Base-by-base conservation (phyloP, 2,113 vertebrate genomes). In the Tinamus guttatus region DNA sequence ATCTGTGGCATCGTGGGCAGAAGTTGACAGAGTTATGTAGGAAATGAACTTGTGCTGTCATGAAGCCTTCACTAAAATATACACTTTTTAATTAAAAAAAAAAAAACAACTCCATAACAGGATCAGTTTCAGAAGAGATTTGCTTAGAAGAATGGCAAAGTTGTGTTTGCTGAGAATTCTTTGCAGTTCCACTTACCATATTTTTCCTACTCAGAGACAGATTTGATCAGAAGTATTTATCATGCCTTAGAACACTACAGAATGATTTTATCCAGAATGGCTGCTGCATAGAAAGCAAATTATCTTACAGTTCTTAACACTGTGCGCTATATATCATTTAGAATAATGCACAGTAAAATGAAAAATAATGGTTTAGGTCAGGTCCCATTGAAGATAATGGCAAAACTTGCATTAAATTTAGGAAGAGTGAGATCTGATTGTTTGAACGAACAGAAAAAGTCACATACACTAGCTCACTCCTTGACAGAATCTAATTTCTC, bases 401-500 rank as follows among this genome's bases (percentile, higher is more conserved):
- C 52, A 87, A 91, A 94, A 85, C 25, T 84, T 6, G 0, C 77
- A 90, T 94, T 95, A 90, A 75, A 75, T 93, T 88, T 82, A 36
- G 41, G 62, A 69, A 71, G 68, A 95, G 69, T 52, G 58, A 62
- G 40, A 90, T 94, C 83, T 77, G 56, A 93, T 95, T 88, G 54
- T 82, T 77, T 87, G 79, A 86, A 86, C 43, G 86, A 93, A 95
- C 78, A 60, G 40, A 68, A 32, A 64, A 94, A 89, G 65, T 73
- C 82, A 90, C 80, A 40, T 81, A 20, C 78, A 89, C 74, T 82
- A 76, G 68, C 16, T 92, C 85, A 76, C 14, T 58, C 16, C n/a
- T 73, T 95, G 92, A 73, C 92, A 92, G 73, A 93, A 20, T 63
- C 69, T 86, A 92, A 93, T 96, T 94, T n/a, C n/a, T 94, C 70